phyloP scores from a whole-genome alignment of 2,888 invertebrate genomes.

The Brenthis hecate region DNA sequence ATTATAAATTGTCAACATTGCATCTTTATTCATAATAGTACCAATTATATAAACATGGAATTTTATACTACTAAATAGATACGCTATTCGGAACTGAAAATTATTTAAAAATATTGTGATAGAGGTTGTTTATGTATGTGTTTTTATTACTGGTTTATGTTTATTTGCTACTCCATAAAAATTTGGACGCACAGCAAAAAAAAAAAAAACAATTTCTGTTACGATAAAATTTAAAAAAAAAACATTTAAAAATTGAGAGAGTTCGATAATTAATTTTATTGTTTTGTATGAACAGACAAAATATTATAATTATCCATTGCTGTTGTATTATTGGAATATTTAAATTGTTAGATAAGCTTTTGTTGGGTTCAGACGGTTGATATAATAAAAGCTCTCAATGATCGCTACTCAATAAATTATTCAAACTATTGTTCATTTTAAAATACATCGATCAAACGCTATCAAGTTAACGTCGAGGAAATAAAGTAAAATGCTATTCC shows the following conservation, averaged over 20 bases:
- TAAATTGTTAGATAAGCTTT: constrained; percentile 49
- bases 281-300: constrained; percentile 12
- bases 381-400: constrained; percentile 53
- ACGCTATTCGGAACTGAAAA: not conserved
- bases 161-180: too few species aligned
- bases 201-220: too few species aligned
- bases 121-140: too few species aligned
- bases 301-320: constrained; percentile 40
- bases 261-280: not conserved
- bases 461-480: constrained; percentile 47
- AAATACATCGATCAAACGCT: constrained; percentile 65
- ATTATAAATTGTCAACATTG: constrained; percentile 12
- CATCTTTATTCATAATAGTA: constrained; percentile 2
- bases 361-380: constrained; percentile 35
- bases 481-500: constrained; percentile 45
- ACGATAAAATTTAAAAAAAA: too few species aligned
- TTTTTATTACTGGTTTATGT: too few species aligned
- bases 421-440: constrained; percentile 62
- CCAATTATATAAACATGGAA: constrained; percentile 4
- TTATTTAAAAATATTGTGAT: too few species aligned
- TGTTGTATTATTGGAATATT: constrained; percentile 40
- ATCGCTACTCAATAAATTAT: constrained; percentile 62
- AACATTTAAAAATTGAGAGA: too few species aligned
- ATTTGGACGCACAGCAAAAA: too few species aligned
- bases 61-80: not conserved